Base-by-base conservation (phyloP, 2,113 vertebrate species). In the Trogon melanurus region DNA sequence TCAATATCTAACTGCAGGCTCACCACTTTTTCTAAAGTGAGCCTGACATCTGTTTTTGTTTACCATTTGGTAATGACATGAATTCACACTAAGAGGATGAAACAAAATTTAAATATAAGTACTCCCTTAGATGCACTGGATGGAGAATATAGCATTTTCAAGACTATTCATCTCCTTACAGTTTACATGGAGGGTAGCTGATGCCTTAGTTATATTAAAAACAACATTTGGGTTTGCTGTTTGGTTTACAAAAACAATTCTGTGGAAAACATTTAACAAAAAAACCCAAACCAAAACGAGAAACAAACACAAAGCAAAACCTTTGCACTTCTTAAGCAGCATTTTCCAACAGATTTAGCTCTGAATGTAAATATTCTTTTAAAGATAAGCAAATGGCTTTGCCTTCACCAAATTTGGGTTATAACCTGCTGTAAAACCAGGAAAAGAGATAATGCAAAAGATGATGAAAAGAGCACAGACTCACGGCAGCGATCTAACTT, bases 41-140 rank as follows among this genome's bases (percentile, higher is more conserved):
- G 88, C 69, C 85, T 96, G 82, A 88, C 95, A 96, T 96, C 95
- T 96, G 93, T n/a, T 96, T 96, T 93, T 95, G 91, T 97, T 96
- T 96, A 96, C 71, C 76, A 94, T 96, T 95, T 93, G 92, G 79
- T 95, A 96, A 93, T 86, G 88, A 95, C 93, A 94, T 54, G 64
- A 93, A 91, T 96, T 88, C 60, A 74, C 54, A 44, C 75, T 84
- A 84, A 78, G 72, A 84, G 69, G 95, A 93, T 95, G 56, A 97
- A 92, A 85, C 57, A 83, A 96, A 94, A 96, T 95, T 90, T 93
- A 67, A 93, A 94, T 94, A 10, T 54, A 93, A 93, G 75, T 79
- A 79, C 27, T 89, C 91, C 47, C 89, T 89, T 76, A 91, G 88
- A 93, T 64, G 38, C 88, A 93, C 56, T 95, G 75, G 85, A 78